Evolutionary conservation across 2,888 invertebrate species (phyloP).

Genomic region (Steinernema hermaphroditum): DNA sequence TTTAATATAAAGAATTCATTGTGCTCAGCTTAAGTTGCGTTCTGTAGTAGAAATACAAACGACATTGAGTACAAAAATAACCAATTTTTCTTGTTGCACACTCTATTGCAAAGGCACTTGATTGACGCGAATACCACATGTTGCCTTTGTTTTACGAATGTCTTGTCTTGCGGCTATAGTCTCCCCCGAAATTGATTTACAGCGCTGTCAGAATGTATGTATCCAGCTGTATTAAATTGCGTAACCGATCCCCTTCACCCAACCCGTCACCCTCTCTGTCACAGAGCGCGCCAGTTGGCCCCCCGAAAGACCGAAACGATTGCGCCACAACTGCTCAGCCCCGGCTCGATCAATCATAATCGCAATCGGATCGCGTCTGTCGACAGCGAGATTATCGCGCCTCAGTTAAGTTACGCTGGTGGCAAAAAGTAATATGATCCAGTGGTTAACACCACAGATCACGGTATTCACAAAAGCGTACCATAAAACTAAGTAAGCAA

Average conservation of each 20-base stretch:
- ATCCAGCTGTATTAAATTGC: background rate
- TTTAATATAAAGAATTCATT: too few relatives aligned
- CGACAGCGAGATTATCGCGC: slow-evolving; percentile 18
- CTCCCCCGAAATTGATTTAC: too few relatives aligned
- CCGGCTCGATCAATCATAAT: slow-evolving; percentile 14
- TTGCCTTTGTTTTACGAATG: too few relatives aligned
- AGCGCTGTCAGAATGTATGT: too few relatives aligned
- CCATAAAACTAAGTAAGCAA: too few relatives aligned
- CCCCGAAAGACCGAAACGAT: background rate
- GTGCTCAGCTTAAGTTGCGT: too few relatives aligned
- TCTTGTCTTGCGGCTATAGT: too few relatives aligned
- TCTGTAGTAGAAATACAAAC: too few relatives aligned
- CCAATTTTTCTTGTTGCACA: too few relatives aligned
- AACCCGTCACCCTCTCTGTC: background rate
- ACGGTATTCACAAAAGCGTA: background rate
- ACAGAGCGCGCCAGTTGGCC: background rate
- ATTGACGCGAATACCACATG: too few relatives aligned
- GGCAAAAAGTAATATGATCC: slow-evolving; percentile 21
- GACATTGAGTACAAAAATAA: too few relatives aligned
- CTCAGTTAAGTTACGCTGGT: background rate
- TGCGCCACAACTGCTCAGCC: slow-evolving; percentile 6
- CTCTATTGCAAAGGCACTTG: too few relatives aligned
- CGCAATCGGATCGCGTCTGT: slow-evolving; percentile 8
- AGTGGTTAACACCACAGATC: background rate
- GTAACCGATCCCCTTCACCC: background rate